Base-by-base conservation (phyloP, 2,888 invertebrate genomes). In the Andrena praecox region DNA sequence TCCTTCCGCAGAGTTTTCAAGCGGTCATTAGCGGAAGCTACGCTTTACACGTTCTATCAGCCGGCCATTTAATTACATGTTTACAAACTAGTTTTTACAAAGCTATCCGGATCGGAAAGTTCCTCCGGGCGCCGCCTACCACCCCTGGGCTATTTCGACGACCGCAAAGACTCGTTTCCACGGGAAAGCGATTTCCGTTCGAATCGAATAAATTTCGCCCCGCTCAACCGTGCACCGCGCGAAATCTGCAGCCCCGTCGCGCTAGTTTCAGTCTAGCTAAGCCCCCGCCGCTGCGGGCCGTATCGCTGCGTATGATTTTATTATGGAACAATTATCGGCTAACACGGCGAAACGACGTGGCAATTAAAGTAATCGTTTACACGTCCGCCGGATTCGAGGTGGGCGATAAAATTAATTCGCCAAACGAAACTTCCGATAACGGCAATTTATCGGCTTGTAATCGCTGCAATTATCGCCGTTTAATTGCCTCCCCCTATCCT, bases 351-450 rank as follows among this genome's bases (percentile, higher is more conserved):
- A 76, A 73, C 67, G 56, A 31, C n/a, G 2, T 29, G 7, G 31
- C 77, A 76, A 87, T 87, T 84, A 80, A 85, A 85, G 64, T 79
- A 84, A 87, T 87, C 83, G 69, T 87, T 75, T 73, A 60, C 76
- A 42, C 59, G 64, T 52, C 54, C 56, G 33, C 4, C 69, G 56
- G 10, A n/a, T 6, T 35, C 27, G 8, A 20, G 12, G 8, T 12
- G 20, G 16, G 16, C 60, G 69, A 73, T 59, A 56, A 79, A 84
- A 87, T 82, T 87, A 85, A 85, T 64, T 75, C 60, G 70, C 24
- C 50, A 54, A 87, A 85, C 70, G 76, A 77, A 81, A 60, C 52
- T 67, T 35, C 56, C 83, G 70, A 80, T 82, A 85, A 77, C 70
- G 35, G 4, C 62, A 56, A 87, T 87, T 76, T 64, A 81, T 77